phyloP scores from a whole-genome alignment of 2,797 vertebrate genomes.

The Taeniopygia guttata region DNA sequence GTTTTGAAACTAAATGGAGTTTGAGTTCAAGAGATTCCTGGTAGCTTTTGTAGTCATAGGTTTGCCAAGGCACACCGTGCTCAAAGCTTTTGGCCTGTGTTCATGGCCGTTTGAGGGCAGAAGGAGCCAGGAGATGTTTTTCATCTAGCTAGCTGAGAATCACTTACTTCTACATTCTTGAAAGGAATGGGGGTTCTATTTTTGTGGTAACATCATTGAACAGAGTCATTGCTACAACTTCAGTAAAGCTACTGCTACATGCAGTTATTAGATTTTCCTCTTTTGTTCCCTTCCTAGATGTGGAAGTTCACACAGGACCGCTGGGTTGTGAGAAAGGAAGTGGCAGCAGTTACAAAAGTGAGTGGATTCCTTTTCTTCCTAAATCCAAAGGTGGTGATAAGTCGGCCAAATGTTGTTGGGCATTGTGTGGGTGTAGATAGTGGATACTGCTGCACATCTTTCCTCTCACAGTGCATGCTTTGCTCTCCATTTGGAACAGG shows the following conservation, averaged over 20 bases:
- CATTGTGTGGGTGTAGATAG: neutral
- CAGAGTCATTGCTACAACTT: neutral
- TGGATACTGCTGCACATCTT: neutral
- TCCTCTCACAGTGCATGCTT: neutral
- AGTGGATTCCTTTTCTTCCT: slow-evolving; percentile 1
- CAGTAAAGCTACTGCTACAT: neutral
- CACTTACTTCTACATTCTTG: neutral
- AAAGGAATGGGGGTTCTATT: neutral
- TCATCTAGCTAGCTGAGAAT: neutral
- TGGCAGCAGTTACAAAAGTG: slow-evolving; percentile 90
- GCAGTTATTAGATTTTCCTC: neutral
- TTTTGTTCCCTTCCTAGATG: slow-evolving; percentile 78
- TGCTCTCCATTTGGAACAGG: neutral
- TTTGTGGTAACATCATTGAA: neutral
- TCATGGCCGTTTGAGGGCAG: neutral
- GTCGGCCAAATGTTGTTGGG: neutral
- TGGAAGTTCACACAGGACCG: slow-evolving; percentile 96
- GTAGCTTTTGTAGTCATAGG: neutral
- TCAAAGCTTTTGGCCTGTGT: neutral
- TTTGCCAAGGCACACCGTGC: neutral
- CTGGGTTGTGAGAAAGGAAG: slow-evolving; percentile 92
- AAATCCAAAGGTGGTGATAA: neutral
- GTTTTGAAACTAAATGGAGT: neutral
- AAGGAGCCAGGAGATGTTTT: neutral
- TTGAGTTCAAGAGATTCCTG: neutral